Evolutionary conservation across 2,888 invertebrate species (phyloP).

Genomic region (Mimas tiliae): DNA sequence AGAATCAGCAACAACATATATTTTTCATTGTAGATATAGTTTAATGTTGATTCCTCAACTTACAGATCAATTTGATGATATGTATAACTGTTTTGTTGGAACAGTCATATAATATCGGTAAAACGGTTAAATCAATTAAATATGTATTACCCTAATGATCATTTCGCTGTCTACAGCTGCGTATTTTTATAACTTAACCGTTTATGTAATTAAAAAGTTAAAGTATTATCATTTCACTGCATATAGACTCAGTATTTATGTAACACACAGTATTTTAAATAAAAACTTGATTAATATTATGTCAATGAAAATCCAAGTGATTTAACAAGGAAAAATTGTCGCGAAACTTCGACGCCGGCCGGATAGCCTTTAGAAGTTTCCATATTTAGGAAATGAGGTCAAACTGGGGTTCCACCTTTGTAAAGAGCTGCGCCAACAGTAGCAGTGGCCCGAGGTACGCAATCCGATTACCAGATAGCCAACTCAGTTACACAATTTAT

Average conservation of each 20-base stretch:
- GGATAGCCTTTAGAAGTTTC: conserved; percentile 70
- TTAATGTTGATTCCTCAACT: not conserved
- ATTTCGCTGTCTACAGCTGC: not conserved
- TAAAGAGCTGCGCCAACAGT: conserved; percentile 45
- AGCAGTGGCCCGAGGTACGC: conserved; percentile 58
- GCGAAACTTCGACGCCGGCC: conserved; percentile 44
- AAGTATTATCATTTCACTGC: not conserved
- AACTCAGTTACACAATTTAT: conserved; percentile 48
- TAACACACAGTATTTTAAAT: not conserved
- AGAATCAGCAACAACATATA: not conserved
- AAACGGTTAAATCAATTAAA: conserved; percentile 8
- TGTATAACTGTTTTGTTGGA: not conserved
- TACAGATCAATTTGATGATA: not conserved
- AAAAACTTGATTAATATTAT: not conserved
- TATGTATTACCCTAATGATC: not conserved
- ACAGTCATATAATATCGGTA: not conserved
- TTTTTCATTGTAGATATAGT: not conserved
- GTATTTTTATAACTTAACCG: not conserved
- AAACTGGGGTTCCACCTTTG: conserved; percentile 63
- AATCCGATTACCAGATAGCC: conserved; percentile 66
- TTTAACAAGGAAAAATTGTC: conserved; percentile 43
- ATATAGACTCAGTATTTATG: not conserved
- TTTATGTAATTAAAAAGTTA: not conserved
- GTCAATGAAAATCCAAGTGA: conserved; percentile 31
- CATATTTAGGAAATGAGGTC: conserved; percentile 79